Base-by-base conservation (phyloP, 37 sponge, comb jelly and placozoan species). In the Mnemiopsis leidyi region DNA sequence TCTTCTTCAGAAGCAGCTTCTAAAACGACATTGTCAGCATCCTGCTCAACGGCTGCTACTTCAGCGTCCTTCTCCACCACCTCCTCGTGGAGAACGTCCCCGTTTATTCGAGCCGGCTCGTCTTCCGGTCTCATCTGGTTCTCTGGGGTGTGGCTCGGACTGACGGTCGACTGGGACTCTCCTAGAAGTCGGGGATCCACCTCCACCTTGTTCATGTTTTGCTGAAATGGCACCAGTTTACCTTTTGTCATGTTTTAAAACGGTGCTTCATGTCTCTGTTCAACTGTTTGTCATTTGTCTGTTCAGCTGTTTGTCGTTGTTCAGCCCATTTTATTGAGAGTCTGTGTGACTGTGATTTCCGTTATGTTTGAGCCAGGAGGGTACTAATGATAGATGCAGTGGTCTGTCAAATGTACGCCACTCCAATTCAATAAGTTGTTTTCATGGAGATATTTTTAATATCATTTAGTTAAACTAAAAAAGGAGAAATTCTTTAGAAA, bases 141-240 rank as follows among this genome's bases (percentile, higher is more conserved):
- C 13, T 79, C 82, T 29, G 82, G 82, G 36, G 82, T 33, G 36
- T 23, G 35, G 75, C n/a, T 23, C 13, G 82, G 29, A 29, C 82
- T 32, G 33, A 79, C 29, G 7, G 82, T 79, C 7, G 82, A 79
- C 82, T 79, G 82, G 21, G 82, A 79, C 21, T 79, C 82, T 32
- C 82, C 82, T 36, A 79, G 2, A 3, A 79, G 21, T 3, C 82
- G 82, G 7, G 82, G 82, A 23, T 79, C 82, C 33, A 79, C 82
- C 5, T 32, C 9, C 7, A 79, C 36, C 37, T 79, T 79, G 5
- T 79, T 79, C 82, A 79, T 36, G 21, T 35, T 32, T 20, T 13
- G 31, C 82, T 79, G 82, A 79, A 79, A 79, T 20, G 21, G 13
- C 61, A 48, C 13, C 61, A 13, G 61, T 48, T 48, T 18, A 48